phyloP scores from a whole-genome alignment of 2,888 invertebrate genomes.

The Volucella bombylans region DNA sequence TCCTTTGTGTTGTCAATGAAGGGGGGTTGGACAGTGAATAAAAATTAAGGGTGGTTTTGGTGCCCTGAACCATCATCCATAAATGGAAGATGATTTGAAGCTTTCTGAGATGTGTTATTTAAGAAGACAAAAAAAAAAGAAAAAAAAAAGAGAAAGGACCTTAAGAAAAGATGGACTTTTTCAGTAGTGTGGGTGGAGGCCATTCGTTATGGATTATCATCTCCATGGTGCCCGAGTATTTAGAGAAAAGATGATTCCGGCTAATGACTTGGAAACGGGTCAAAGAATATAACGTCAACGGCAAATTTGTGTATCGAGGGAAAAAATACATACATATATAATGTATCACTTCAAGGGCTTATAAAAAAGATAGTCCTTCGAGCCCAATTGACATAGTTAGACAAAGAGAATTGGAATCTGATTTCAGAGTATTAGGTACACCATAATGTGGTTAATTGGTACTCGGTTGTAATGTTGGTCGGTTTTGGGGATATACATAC shows the following conservation, averaged over 20 bases:
- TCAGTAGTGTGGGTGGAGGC: background rate
- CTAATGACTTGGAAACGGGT: constrained; percentile 50
- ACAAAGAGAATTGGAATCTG: too few relatives aligned
- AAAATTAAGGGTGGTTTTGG: constrained; percentile 22
- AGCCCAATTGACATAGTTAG: background rate
- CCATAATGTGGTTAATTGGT: too few relatives aligned
- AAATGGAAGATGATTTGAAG: constrained; percentile 66
- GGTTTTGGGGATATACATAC: too few relatives aligned
- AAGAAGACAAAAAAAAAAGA: constrained; percentile 2
- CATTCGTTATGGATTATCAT: constrained; percentile 20
- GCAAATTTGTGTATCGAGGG: constrained; percentile 1
- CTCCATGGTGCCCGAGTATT: constrained; percentile 11
- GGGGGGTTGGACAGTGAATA: background rate
- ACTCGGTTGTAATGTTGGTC: too few relatives aligned
- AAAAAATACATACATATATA: background rate
- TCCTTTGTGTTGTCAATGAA: constrained; percentile 16
- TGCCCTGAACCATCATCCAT: constrained; percentile 55
- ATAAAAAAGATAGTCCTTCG: background rate
- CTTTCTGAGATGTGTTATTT: constrained; percentile 6
- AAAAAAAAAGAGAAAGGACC: background rate
- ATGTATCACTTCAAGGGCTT: constrained; percentile 18
- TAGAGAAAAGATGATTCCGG: constrained; percentile 42
- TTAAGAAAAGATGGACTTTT: too few relatives aligned
- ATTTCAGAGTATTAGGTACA: too few relatives aligned
- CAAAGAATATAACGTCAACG: background rate